These are phyloP conservation scores for Tretioscincus oriximinensis DNA, from an alignment of 2,113 vertebrate species.

Conservation along the genomic window DNA sequence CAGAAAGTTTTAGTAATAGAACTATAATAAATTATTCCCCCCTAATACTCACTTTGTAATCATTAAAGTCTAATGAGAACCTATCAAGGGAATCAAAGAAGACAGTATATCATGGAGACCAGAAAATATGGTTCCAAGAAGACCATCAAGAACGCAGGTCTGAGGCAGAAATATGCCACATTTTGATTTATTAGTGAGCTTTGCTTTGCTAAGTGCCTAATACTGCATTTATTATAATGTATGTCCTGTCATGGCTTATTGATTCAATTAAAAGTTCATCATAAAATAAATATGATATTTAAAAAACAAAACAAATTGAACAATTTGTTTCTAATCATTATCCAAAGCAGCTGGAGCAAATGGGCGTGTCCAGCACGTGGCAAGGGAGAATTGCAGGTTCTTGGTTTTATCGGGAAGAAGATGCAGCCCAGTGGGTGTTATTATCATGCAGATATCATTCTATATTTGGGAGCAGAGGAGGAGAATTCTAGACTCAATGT, in stretches of 20 bases:
- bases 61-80: background rate
- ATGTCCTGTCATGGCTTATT: conserved; percentile 24
- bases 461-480: background rate
- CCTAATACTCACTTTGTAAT: conserved; percentile 25
- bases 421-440: conserved; percentile 27
- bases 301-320: conserved; percentile 31
- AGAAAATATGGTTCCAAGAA: conserved; percentile 29
- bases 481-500: background rate
- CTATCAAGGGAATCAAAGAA: conserved; percentile 29
- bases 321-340: conserved; percentile 33
- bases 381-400: background rate
- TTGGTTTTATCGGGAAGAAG: conserved; percentile 23
- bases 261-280: conserved; percentile 35
- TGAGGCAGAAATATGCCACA: conserved; percentile 37
- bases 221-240: conserved; percentile 23
- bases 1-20: conserved; percentile 13
- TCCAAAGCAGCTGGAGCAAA: conserved; percentile 10
- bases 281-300: conserved; percentile 38
- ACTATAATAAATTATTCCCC: conserved; percentile 24
- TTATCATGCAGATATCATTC: conserved; percentile 20
- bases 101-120: background rate
- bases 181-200: conserved; percentile 39
- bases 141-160: background rate
- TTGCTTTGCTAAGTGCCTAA: conserved; percentile 23
- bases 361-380: background rate